Percentiles rank a stretch among this genome's conserved stretches.
phyloP scores from a whole-genome alignment of 2,797 vertebrate species.

The Sylvilagus floridanus region DNA sequence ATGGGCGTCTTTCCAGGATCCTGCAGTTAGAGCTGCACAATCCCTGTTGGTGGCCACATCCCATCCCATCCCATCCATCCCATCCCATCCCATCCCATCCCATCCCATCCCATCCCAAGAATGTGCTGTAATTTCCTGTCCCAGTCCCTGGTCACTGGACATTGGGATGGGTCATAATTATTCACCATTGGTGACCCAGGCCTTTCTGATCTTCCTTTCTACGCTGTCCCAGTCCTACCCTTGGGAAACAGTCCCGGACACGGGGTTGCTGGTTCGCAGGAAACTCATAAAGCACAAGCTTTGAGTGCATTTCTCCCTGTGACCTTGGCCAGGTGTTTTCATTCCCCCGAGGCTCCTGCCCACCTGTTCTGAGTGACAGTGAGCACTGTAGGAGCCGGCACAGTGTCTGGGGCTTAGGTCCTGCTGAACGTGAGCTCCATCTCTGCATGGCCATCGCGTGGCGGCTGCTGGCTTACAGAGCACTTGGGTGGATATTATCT shows the following conservation, averaged over 20 bases:
- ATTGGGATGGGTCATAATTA: background rate
- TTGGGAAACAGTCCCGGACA: background rate
- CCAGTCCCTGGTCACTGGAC: background rate
- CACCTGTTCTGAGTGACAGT: background rate
- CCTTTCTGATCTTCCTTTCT: too few relatives aligned
- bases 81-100: too few relatives aligned
- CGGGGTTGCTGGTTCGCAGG: background rate
- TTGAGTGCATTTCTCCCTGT: background rate
- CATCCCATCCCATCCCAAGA: background rate
- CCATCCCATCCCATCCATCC: too few relatives aligned
- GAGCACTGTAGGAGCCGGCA: background rate
- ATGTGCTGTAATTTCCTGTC: fast-evolving
- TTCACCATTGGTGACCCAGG: background rate
- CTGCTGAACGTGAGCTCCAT: background rate
- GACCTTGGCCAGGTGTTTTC: background rate
- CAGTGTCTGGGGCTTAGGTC: background rate
- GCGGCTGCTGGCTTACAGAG: background rate
- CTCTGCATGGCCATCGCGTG: fast-evolving
- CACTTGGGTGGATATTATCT: fast-evolving
- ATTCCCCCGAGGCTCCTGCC: background rate
- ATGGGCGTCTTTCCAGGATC: background rate
- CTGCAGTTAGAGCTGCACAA: background rate
- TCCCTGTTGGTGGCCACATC: background rate
- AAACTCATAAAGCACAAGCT: background rate
- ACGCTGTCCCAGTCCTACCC: background rate